Evolutionary conservation across 2,888 invertebrate species (phyloP).

Genomic region (Autographa pulchrina): DNA sequence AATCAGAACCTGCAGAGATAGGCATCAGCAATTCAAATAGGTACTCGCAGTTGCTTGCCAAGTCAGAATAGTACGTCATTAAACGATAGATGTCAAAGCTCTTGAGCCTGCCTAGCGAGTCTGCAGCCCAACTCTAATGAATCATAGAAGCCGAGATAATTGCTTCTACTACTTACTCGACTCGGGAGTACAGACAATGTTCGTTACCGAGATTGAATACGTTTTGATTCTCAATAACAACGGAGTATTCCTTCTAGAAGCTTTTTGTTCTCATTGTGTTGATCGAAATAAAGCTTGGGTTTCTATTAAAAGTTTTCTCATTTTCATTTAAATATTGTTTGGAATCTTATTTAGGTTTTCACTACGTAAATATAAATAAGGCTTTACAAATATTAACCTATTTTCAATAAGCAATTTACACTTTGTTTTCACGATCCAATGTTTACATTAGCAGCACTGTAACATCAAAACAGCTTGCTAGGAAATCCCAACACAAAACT

Average conservation of each 20-base stretch:
- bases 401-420: background rate
- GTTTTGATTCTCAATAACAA: background rate
- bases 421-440: conserved; percentile 17
- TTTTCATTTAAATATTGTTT: background rate
- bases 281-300: background rate
- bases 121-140: conserved; percentile 36
- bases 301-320: conserved; percentile 4
- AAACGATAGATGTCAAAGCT: conserved; percentile 24
- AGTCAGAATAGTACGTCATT: conserved; percentile 33
- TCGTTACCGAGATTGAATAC: conserved; percentile 1
- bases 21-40: conserved; percentile 21
- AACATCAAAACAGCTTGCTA: conserved; percentile 18
- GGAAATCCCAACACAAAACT: conserved; percentile 17
- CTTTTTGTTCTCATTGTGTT: conserved; percentile 1
- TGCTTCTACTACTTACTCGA: conserved; percentile 28
- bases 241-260: background rate
- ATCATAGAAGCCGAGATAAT: conserved; percentile 33
- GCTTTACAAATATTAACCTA: background rate
- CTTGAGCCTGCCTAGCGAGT: conserved; percentile 17
- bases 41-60: conserved; percentile 30
- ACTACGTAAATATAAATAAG: background rate
- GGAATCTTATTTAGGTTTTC: background rate
- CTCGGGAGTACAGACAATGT: conserved; percentile 28
- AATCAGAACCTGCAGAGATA: conserved; percentile 9
- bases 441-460: conserved; percentile 1